Percentiles rank a stretch among this genome's conserved stretches.
Evolutionary conservation across 2,113 vertebrate species (phyloP).

Genomic region (Patagioenas fasciata): DNA sequence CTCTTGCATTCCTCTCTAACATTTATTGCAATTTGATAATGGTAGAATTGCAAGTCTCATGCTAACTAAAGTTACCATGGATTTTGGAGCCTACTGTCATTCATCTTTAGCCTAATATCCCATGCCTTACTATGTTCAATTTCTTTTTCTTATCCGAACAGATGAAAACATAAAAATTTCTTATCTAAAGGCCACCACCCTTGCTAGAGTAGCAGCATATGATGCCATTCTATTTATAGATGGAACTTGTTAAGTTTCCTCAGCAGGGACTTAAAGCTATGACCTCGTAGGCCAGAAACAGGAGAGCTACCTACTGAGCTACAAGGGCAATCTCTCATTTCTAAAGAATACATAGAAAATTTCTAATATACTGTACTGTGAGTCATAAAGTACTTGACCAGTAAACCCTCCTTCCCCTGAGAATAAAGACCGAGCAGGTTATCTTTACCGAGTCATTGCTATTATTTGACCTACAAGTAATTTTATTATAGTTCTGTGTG

Average conservation of each 20-base stretch:
- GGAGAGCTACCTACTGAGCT: conserved; percentile 68
- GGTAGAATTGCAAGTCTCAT: background rate
- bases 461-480: conserved; percentile 19
- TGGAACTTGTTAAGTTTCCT: conserved; percentile 70
- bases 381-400: conserved; percentile 59
- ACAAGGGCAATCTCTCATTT: conserved; percentile 59
- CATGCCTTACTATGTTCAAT: background rate
- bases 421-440: conserved; percentile 39
- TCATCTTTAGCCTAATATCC: conserved; percentile 2
- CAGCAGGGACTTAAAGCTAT: conserved; percentile 58
- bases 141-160: conserved; percentile 7
- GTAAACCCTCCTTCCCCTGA: background rate
- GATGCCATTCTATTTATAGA: conserved; percentile 67
- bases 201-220: conserved; percentile 48
- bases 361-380: conserved; percentile 59
- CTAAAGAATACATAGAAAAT: conserved; percentile 52
- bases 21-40: background rate
- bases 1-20: background rate
- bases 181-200: conserved; percentile 51
- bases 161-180: conserved; percentile 27
- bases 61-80: background rate
- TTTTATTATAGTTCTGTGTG: background rate
- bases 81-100: background rate
- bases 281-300: conserved; percentile 61
- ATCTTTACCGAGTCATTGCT: conserved; percentile 31